Base-by-base conservation (phyloP, 92 coral and sea anemone genomes). In the Palythoa grandiflora region DNA sequence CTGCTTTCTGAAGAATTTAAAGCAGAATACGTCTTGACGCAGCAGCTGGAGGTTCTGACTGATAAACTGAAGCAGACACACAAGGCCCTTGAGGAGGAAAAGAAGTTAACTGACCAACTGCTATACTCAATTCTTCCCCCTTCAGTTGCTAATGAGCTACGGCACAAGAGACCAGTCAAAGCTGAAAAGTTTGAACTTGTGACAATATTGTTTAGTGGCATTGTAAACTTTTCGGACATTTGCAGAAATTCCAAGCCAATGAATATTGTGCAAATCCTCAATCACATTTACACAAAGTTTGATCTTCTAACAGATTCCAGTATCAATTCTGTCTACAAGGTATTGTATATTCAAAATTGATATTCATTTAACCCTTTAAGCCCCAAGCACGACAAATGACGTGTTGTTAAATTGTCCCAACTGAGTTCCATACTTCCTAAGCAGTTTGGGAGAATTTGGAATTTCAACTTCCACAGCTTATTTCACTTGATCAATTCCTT, bases 101-200 rank as follows among this genome's bases (percentile, higher is more conserved):
- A 95, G 50, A 92, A 95, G 80, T 90, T 95, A 19, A 95, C 98
- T 11, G 98, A 95, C 88, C 95, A 95, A 50, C 70, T 95, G 71
- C 88, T 95, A 35, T 95, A 93, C 73, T 93, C 98, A 2, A 93
- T 95, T 52, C 92, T 95, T 19, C 98, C 98, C 2, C 92, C 98
- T 38, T 95, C 94, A 6, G 98, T 95, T 21, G 96, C 98, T 39
- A 92, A 95, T 72, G 95, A 95, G 83, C 89, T 95, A 80, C 88
- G 98, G 17, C 96, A 93, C 87, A 95, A 95, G 84, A 90, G 98
- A 72, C 95, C 96, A 12, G 92, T 93, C 57, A 90, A 94, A 73
- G 96, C 98, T 38, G 96, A 95, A 83, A 95, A 93, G 72, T 95
- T 92, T 84, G 98, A 95, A 83, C 88, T 94, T 93, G 98, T 95